Evolutionary conservation across 2,113 vertebrate species (phyloP).

Genomic region (Oceanodroma tethys): DNA sequence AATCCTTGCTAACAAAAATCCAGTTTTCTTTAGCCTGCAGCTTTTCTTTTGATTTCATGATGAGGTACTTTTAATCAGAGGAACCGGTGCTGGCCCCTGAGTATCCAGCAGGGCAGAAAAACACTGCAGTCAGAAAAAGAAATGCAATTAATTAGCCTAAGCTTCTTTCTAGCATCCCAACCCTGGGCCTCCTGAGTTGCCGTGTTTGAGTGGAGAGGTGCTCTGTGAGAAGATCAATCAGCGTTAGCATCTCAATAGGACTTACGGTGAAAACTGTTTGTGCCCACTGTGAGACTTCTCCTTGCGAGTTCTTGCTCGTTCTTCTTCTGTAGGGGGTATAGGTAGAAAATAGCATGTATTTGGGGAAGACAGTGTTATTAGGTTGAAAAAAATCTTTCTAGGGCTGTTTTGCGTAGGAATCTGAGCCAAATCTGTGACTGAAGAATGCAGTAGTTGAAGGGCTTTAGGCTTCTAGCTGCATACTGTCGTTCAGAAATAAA

Average conservation of each 20-base stretch:
- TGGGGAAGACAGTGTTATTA: not conserved
- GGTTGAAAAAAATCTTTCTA: not conserved
- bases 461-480: not conserved
- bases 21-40: slow-evolving; percentile 38
- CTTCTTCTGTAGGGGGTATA: not conserved
- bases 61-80: slow-evolving; percentile 29
- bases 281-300: not conserved
- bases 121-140: slow-evolving; percentile 16
- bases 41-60: slow-evolving; percentile 46
- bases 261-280: not conserved
- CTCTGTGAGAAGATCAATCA: not conserved
- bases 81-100: not conserved
- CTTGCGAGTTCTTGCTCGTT: not conserved
- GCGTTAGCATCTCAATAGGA: not conserved
- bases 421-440: not conserved
- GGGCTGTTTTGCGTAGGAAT: not conserved
- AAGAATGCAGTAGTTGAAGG: not conserved
- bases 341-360: not conserved
- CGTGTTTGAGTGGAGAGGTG: not conserved
- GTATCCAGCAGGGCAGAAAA: slow-evolving; percentile 36
- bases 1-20: slow-evolving; percentile 28
- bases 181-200: not conserved
- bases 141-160: slow-evolving; percentile 40
- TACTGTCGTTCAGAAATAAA: not conserved
- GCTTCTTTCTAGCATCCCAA: not conserved